These are phyloP conservation scores for Gobio occitaniae DNA, from an alignment of 2,797 vertebrate species.

Conservation along the genomic window DNA sequence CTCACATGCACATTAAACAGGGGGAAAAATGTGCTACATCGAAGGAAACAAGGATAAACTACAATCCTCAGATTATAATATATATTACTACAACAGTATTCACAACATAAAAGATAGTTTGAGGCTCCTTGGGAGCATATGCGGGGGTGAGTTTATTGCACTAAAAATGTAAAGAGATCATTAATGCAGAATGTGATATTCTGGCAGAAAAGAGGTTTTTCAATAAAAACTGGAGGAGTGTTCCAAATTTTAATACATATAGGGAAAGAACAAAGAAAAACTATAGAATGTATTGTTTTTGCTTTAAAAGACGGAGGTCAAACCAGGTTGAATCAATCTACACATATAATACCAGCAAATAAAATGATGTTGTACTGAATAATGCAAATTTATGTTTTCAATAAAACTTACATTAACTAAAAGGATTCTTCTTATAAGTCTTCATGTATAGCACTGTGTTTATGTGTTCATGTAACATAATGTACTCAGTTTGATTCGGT, in stretches of 20 bases:
- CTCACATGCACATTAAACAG: conserved; percentile 3
- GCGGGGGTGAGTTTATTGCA: not conserved
- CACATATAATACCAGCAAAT: not conserved
- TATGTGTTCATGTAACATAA: not conserved
- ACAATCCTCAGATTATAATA: conserved; percentile 34
- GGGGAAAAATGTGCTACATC: not conserved
- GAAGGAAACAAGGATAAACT: conserved; percentile 2
- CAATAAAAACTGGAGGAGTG: not conserved
- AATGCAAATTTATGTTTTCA: not conserved
- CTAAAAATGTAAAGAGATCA: not conserved
- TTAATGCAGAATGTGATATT: not conserved
- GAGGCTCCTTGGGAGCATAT: not conserved
- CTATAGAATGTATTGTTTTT: not conserved
- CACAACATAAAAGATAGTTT: not conserved
- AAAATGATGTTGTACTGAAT: not conserved
- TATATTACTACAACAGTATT: conserved; percentile 16
- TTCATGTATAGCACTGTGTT: not conserved
- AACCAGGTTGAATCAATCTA: not conserved
- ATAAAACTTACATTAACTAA: not conserved
- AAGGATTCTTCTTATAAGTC: not conserved
- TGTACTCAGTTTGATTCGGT: too few relatives aligned
- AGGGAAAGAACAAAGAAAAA: not conserved
- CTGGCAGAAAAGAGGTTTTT: not conserved
- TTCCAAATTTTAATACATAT: not conserved
- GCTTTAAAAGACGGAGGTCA: not conserved